Conservation (phyloP, 2,888 invertebrate genomes). For the Amblyjoppa proteus region DNA sequence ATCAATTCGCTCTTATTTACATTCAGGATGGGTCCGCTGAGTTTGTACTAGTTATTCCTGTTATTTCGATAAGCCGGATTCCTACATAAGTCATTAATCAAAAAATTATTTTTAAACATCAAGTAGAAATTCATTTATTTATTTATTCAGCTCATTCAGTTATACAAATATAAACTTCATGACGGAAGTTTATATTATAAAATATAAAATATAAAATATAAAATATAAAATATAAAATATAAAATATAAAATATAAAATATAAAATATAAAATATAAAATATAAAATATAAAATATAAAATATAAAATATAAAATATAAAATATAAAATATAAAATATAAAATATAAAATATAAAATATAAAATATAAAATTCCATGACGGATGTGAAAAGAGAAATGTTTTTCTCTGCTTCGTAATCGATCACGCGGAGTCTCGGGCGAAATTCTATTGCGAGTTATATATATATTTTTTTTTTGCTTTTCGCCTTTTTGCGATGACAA, state of each 20-base stretch:
- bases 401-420: slow-evolving; percentile 40
- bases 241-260: too few relatives aligned
- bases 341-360: too few relatives aligned
- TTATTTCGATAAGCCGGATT: slow-evolving; percentile 26
- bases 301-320: too few relatives aligned
- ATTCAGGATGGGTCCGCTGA: slow-evolving; percentile 32
- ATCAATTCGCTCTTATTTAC: slow-evolving; percentile 13
- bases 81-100: background rate
- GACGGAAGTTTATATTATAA: too few relatives aligned
- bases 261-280: too few relatives aligned
- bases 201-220: too few relatives aligned
- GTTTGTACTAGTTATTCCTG: slow-evolving; percentile 26
- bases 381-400: slow-evolving; percentile 12
- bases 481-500: background rate
- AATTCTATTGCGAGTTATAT: slow-evolving; percentile 26
- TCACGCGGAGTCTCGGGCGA: slow-evolving; percentile 10
- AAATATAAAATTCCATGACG: background rate
- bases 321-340: too few relatives aligned
- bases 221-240: too few relatives aligned
- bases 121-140: background rate
- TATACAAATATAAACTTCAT: too few relatives aligned
- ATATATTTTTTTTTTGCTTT: background rate
- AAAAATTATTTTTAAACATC: background rate
- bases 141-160: too few relatives aligned
- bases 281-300: too few relatives aligned